phyloP scores from a whole-genome alignment of 2,797 vertebrate species.

The Sebastes taczanowskii region DNA sequence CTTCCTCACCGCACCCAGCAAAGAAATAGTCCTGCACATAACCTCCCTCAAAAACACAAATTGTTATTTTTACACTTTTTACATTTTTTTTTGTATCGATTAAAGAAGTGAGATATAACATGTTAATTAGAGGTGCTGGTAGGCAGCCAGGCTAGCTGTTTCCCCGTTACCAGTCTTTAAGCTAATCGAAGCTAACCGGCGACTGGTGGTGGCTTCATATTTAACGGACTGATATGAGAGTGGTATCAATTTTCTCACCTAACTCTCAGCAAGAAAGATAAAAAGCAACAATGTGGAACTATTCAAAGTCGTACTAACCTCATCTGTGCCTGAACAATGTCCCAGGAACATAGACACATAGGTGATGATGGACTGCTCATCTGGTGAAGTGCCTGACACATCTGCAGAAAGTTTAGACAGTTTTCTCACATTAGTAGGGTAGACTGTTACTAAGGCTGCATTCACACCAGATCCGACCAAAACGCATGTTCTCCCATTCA shows the following conservation, averaged over 20 bases:
- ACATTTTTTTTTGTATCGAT: too few species aligned
- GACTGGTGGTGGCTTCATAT: neutral
- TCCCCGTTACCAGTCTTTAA: neutral
- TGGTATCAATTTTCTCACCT: neutral
- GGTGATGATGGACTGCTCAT: slow-evolving; percentile 92
- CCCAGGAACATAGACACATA: slow-evolving; percentile 91
- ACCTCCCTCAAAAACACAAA: too few species aligned
- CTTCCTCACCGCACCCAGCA: neutral
- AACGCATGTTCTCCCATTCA: too few species aligned
- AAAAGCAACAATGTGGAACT: neutral
- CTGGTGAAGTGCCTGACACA: slow-evolving; percentile 84
- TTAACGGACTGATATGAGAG: neutral
- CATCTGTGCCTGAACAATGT: slow-evolving; percentile 80
- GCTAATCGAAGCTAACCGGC: neutral
- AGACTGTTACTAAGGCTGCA: neutral
- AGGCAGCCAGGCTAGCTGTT: too few species aligned
- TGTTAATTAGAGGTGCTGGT: too few species aligned
- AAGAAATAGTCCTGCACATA: neutral
- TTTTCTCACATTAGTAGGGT: neutral
- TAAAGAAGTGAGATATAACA: too few species aligned
- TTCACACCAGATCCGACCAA: too few species aligned
- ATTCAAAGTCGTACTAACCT: slow-evolving; percentile 73
- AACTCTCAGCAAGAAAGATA: neutral
- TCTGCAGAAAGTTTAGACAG: slow-evolving; percentile 68
- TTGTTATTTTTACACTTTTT: too few species aligned